phyloP scores from a whole-genome alignment of 2,113 vertebrate genomes.

The Cebus imitator region DNA sequence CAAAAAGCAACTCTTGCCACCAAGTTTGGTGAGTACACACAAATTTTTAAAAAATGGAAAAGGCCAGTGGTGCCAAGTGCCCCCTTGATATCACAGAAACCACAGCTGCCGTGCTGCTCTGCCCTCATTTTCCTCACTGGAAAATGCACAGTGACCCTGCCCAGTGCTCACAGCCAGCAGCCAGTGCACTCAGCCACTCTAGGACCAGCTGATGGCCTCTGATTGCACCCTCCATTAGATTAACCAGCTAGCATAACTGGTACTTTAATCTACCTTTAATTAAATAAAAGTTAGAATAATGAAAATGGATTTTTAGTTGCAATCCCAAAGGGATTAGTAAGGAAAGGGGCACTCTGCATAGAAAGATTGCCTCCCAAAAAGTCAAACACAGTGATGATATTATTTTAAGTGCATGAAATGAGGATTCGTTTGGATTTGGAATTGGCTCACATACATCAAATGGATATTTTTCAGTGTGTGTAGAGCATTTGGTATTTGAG shows the following conservation, averaged over 20 bases:
- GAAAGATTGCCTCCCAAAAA: neutral
- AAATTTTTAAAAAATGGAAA: neutral
- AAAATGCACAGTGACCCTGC: neutral
- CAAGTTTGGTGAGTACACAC: neutral
- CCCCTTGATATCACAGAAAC: neutral
- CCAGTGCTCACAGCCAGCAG: neutral
- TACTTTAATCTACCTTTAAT: constrained; percentile 10
- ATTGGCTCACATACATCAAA: neutral
- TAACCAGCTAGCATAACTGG: neutral
- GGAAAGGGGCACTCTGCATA: neutral
- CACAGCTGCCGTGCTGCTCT: neutral
- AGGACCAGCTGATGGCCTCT: neutral
- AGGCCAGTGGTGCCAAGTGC: neutral
- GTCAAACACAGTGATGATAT: neutral
- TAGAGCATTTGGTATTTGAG: neutral
- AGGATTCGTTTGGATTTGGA: neutral
- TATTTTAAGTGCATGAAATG: neutral
- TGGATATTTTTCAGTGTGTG: neutral
- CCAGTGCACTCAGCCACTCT: neutral
- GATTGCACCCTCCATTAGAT: constrained; percentile 26
- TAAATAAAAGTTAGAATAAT: constrained; percentile 33
- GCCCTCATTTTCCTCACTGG: neutral
- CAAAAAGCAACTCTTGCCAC: neutral
- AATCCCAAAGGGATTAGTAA: constrained; percentile 32
- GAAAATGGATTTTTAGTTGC: constrained; percentile 44